Conservation (phyloP, 2,888 invertebrate species). For the Leptinotarsa tumamoca region DNA sequence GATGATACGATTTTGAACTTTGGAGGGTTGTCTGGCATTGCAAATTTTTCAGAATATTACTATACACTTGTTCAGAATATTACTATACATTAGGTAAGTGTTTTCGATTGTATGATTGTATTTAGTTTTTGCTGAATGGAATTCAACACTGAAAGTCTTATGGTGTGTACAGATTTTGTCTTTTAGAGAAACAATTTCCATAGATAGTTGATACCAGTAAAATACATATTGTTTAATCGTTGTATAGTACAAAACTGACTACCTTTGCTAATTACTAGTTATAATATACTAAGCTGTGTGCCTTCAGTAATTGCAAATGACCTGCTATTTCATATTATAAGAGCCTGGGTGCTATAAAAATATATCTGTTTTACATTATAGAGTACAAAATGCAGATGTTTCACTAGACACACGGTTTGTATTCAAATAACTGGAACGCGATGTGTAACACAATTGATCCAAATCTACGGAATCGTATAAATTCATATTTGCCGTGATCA, state of each 20-base stretch:
- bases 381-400: slow-evolving; percentile 47
- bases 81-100: no score
- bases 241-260: slow-evolving; percentile 67
- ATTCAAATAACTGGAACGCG: slow-evolving; percentile 55
- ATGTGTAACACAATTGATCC: slow-evolving; percentile 25
- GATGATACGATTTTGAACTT: no score
- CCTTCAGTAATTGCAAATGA: slow-evolving; percentile 84
- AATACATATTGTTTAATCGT: slow-evolving; percentile 63
- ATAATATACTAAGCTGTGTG: slow-evolving; percentile 76
- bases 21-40: no score
- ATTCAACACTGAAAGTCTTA: not conserved
- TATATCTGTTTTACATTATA: slow-evolving; percentile 63
- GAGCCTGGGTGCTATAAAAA: slow-evolving; percentile 65
- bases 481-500: slow-evolving; percentile 49
- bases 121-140: not conserved
- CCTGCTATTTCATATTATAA: slow-evolving; percentile 67
- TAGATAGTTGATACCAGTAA: slow-evolving; percentile 34
- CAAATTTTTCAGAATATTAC: no score
- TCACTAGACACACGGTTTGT: slow-evolving; percentile 49
- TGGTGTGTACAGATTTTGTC: slow-evolving; percentile 25
- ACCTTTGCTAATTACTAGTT: slow-evolving; percentile 69
- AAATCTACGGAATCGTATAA: slow-evolving; percentile 45
- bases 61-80: no score
- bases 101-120: not conserved
- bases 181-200: slow-evolving; percentile 21